Conservation (phyloP, 2,113 vertebrate genomes). For the Callorhinus ursinus region DNA sequence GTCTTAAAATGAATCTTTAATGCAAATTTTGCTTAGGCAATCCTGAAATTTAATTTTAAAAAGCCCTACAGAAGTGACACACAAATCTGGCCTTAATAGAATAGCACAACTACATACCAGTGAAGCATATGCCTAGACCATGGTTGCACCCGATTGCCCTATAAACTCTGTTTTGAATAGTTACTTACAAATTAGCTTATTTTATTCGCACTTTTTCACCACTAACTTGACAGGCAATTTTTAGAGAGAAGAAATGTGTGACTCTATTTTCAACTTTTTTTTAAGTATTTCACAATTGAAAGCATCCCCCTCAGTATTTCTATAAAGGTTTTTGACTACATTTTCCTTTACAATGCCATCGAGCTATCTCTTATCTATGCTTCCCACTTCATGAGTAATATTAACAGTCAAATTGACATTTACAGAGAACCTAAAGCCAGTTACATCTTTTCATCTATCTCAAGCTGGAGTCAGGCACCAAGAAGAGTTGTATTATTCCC, state of each 20-base stretch:
- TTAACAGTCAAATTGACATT: not conserved
- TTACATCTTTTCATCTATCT: not conserved
- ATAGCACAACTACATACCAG: not conserved
- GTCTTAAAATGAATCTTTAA: not conserved
- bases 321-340: not conserved
- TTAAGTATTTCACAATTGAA: slow-evolving; percentile 41
- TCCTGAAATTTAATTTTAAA: not conserved
- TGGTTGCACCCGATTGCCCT: not conserved
- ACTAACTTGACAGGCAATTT: slow-evolving; percentile 57
- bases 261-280: slow-evolving; percentile 45
- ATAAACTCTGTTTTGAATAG: slow-evolving; percentile 38
- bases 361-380: not conserved
- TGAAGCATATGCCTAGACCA: not conserved
- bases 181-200: slow-evolving; percentile 61
- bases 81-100: not conserved
- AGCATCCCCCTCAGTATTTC: not conserved
- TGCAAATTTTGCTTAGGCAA: not conserved
- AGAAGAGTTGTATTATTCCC: not conserved
- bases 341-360: not conserved
- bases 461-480: not conserved
- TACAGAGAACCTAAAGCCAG: not conserved
- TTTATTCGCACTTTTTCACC: slow-evolving; percentile 57
- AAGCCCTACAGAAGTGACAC: not conserved
- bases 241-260: slow-evolving; percentile 59
- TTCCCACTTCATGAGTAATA: not conserved